Evolutionary conservation across 2,113 vertebrate genomes (phyloP), one percentile per base, ranked within the genome.

Genomic region (Prunella fulvescens): DNA sequence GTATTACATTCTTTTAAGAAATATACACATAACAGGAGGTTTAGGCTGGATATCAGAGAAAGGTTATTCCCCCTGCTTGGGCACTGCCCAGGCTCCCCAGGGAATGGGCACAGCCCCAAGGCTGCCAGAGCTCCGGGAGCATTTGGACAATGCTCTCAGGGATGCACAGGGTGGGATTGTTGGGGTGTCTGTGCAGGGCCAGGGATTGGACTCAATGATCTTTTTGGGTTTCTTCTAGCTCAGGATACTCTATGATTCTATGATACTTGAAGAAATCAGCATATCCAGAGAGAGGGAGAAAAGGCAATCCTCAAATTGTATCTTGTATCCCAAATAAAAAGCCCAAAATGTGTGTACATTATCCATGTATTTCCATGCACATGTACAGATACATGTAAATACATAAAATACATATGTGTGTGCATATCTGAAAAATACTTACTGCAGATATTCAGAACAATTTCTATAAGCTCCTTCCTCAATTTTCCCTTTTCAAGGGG

Each of bases 81-180:
- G 61, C 69, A 20, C 23, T 81, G 60, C 4, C 1, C 67, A 81
- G 86, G 60, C 51, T 81, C 39, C 67, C 23, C 67, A 57, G 44
- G 33, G 28, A 73, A 37, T n/a, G 67, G 22, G 1, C 33, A 58
- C 2, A 0, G 26, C 31, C 35, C 31, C 33, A 11, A 33, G 51
- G 58, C 67, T 65, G 44, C 37, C 67, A 45, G 33, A 81, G 61
- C 69, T 81, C 19, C 6, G 3, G 60, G 23, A n/a, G 37, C 0
- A 0, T 81, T 74, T 51, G 33, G 53, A 58, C 12, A 45, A 2
- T 0, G 1, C 37, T 16, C 10, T 12, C 20, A 65, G 44, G 60
- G 28, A 40, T 62, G 47, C 25, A 26, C 44, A 66, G 33, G 11
- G 37, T 44, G 86, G 39, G 45, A n/a, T 7, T 60, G 28, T 1